Conservation (phyloP, 1,140 invertebrate genomes). For the Scaptomyza graminum region DNA sequence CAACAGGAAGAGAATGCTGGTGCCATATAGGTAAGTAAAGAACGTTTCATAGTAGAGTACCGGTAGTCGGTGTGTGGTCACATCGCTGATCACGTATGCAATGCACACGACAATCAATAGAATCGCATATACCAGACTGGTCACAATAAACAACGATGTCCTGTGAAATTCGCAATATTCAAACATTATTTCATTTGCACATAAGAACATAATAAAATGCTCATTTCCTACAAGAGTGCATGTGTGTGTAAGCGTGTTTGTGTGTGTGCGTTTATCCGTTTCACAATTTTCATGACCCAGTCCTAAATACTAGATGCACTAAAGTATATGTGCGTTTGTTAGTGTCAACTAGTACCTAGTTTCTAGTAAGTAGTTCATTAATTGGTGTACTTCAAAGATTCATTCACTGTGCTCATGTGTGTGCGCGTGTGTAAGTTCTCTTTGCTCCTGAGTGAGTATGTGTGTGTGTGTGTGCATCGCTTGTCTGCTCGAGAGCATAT, state of each 20-base stretch:
- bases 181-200: neutral
- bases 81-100: constrained; percentile 96
- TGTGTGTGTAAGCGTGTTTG: constrained; percentile 9
- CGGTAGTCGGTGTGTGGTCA: constrained; percentile 95
- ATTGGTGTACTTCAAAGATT: constrained; percentile 19
- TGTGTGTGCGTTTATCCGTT: constrained; percentile 2
- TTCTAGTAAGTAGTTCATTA: constrained; percentile 5
- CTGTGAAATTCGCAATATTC: constrained; percentile 84
- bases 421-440: constrained; percentile 19
- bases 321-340: constrained; percentile 2
- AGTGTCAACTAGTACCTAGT: constrained; percentile 35
- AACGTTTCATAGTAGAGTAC: constrained; percentile 97
- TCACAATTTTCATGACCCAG: constrained; percentile 9
- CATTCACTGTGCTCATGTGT: constrained; percentile 31
- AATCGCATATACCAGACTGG: constrained; percentile 97
- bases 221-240: constrained; percentile 1
- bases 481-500: constrained; percentile 46
- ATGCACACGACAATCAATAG: constrained; percentile 95
- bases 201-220: neutral
- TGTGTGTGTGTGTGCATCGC: constrained; percentile 28
- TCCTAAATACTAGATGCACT: constrained; percentile 12
- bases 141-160: constrained; percentile 96
- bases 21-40: constrained; percentile 98
- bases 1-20: constrained; percentile 96
- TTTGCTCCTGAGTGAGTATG: constrained; percentile 4